Conservation (phyloP, 2,797 vertebrate species). For the Champsocephalus gunnari region DNA sequence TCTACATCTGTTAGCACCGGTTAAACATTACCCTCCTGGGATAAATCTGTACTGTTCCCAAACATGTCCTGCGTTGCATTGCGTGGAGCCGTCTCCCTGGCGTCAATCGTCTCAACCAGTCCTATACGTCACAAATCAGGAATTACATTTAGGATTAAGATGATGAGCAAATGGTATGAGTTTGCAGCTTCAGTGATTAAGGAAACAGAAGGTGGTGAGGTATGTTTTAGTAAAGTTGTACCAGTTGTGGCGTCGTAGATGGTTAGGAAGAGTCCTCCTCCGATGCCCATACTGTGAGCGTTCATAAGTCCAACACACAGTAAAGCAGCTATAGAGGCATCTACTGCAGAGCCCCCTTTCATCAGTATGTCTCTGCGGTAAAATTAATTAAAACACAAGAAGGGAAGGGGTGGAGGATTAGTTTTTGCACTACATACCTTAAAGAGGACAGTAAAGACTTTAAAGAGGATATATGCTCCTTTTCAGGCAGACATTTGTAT, state of each 20-base stretch:
- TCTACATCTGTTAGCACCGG: slow-evolving; percentile 10
- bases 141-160: slow-evolving; percentile 10
- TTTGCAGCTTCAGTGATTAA: background rate
- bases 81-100: slow-evolving; percentile 90
- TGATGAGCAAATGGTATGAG: background rate
- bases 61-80: slow-evolving; percentile 87
- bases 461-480: no score
- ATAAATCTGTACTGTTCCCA: slow-evolving; percentile 84
- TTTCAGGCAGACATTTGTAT: no score
- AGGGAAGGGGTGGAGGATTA: slow-evolving; percentile 2
- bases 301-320: slow-evolving; percentile 93
- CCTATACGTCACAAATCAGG: slow-evolving; percentile 66
- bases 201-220: background rate
- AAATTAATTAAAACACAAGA: slow-evolving; percentile 35
- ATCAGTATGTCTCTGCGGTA: slow-evolving; percentile 86
- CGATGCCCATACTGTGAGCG: slow-evolving; percentile 94
- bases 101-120: slow-evolving; percentile 89
- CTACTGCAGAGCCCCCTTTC: slow-evolving; percentile 91
- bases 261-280: slow-evolving; percentile 92
- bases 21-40: slow-evolving; percentile 86
- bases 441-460: no score
- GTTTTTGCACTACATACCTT: slow-evolving; percentile 29
- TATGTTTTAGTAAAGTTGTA: slow-evolving; percentile 59
- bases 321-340: slow-evolving; percentile 90
- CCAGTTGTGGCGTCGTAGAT: slow-evolving; percentile 89